Evolutionary conservation across 2,113 vertebrate genomes (phyloP).

Genomic region (Myxocyprinus asiaticus): DNA sequence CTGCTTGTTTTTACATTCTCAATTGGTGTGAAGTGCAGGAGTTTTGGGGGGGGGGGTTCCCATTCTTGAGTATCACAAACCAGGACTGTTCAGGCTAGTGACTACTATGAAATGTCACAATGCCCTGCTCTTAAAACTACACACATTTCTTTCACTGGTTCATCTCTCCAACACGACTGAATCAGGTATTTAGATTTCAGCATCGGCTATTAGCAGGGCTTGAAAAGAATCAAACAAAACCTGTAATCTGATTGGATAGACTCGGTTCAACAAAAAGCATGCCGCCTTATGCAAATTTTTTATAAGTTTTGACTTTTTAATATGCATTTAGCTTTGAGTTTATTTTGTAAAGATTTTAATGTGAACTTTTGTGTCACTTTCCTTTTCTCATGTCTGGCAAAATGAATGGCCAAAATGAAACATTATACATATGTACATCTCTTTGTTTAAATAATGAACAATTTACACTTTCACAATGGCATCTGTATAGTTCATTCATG

Average conservation of each 20-base stretch:
- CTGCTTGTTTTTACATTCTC: not conserved
- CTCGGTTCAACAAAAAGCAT: slow-evolving; percentile 60
- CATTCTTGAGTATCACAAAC: not conserved
- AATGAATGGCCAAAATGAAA: slow-evolving; percentile 34
- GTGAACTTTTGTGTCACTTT: slow-evolving; percentile 64
- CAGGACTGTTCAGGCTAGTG: slow-evolving; percentile 36
- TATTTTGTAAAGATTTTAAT: slow-evolving; percentile 59
- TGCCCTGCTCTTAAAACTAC: slow-evolving; percentile 2
- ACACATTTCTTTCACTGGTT: slow-evolving; percentile 48
- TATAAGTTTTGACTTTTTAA: slow-evolving; percentile 70
- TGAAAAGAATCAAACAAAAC: slow-evolving; percentile 49
- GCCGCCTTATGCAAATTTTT: slow-evolving; percentile 79
- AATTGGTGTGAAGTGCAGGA: not conserved
- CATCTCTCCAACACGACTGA: not conserved
- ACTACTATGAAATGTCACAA: slow-evolving; percentile 8
- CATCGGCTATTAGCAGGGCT: slow-evolving; percentile 44
- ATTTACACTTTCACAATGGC: slow-evolving; percentile 7
- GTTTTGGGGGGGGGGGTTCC: not conserved
- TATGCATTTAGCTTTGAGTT: slow-evolving; percentile 68
- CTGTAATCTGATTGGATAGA: slow-evolving; percentile 50
- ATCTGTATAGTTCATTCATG: slow-evolving; percentile 24
- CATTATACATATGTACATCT: slow-evolving; percentile 40
- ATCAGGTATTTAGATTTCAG: slow-evolving; percentile 55
- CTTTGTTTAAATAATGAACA: not conserved
- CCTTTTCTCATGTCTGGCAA: slow-evolving; percentile 58